Conservation (phyloP, 2,888 invertebrate genomes). For the Blastobasis adustella region DNA sequence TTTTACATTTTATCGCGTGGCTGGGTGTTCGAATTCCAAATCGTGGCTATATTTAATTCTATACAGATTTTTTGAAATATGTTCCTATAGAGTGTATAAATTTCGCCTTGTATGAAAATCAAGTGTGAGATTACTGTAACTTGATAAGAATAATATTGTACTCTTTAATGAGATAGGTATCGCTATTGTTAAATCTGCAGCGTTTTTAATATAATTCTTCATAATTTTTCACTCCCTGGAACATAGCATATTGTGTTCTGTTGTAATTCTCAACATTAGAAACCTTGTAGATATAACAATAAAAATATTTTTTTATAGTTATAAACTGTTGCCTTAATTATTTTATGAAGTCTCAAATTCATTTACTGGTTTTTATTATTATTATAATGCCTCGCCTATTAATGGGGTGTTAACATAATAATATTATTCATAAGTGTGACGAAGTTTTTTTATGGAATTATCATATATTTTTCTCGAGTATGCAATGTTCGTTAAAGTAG, state of each 20-base stretch:
- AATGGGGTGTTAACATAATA: no score
- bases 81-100: not conserved
- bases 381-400: no score
- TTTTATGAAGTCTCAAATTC: slow-evolving; percentile 42
- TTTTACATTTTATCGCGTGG: not conserved
- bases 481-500: no score
- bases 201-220: slow-evolving; percentile 6
- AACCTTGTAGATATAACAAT: slow-evolving; percentile 34
- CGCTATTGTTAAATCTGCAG: slow-evolving; percentile 33
- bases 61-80: not conserved
- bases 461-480: slow-evolving; percentile 27
- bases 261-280: not conserved
- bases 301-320: slow-evolving; percentile 14
- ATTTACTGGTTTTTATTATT: slow-evolving; percentile 25
- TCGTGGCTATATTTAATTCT: not conserved
- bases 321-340: slow-evolving; percentile 54
- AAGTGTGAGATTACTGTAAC: slow-evolving; percentile 42
- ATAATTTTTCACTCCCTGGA: not conserved
- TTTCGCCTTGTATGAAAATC: slow-evolving; percentile 12
- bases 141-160: slow-evolving; percentile 20
- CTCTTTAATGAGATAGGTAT: slow-evolving; percentile 19
- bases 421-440: no score
- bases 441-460: slow-evolving; percentile 34
- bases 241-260: not conserved
- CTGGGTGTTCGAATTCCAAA: not conserved